A percentile compares a stretch with the other conserved stretches of the same genome.
Evolutionary conservation across 1,140 invertebrate species (phyloP).

Genomic region (Drosophila novamexicana): DNA sequence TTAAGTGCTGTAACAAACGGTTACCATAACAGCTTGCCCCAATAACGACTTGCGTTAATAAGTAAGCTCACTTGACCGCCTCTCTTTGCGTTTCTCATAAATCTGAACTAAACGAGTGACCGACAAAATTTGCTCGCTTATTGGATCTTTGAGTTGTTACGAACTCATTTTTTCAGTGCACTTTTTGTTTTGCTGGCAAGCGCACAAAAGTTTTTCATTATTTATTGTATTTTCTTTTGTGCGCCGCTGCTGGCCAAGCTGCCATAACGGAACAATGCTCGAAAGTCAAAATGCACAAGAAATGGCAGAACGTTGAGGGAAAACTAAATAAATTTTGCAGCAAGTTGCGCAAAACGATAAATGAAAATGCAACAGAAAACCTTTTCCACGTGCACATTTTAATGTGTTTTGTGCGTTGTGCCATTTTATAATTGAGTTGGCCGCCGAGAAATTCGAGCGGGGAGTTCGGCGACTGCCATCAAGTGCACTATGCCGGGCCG

Average conservation of each 20-base stretch:
- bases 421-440: constrained; percentile 79
- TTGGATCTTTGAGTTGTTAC: constrained; percentile 62
- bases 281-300: constrained; percentile 43
- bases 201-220: constrained; percentile 45
- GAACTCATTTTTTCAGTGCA: constrained; percentile 16
- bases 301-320: constrained; percentile 10
- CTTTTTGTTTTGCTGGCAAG: constrained; percentile 2
- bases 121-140: constrained; percentile 56
- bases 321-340: constrained; percentile 69
- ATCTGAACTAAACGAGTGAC: constrained; percentile 40
- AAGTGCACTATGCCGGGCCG: constrained; percentile 19
- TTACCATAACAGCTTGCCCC: not conserved
- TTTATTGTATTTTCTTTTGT: constrained; percentile 31
- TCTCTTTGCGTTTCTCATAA: constrained; percentile 38
- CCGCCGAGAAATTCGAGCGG: constrained; percentile 18
- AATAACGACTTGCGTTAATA: not conserved
- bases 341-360: constrained; percentile 57
- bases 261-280: constrained; percentile 47
- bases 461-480: constrained; percentile 2
- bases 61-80: not conserved
- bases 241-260: not conserved
- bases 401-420: constrained; percentile 81
- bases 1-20: not conserved
- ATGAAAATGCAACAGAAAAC: constrained; percentile 59
- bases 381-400: constrained; percentile 75